Conservation (phyloP, 2,888 invertebrate species). For the Drosophila tripunctata region DNA sequence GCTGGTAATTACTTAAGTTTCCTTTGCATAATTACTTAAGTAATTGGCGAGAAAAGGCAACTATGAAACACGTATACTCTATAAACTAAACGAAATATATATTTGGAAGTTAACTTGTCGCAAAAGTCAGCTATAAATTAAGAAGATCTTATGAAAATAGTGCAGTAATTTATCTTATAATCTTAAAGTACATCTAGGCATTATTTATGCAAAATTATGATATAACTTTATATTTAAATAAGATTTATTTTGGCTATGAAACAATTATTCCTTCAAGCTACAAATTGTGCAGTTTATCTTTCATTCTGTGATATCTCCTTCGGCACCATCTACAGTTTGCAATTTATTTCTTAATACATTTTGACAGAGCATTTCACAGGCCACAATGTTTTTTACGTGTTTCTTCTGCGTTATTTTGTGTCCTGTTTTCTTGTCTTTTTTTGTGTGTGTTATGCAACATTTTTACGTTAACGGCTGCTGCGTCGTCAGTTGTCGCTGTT, state of each 20-base stretch:
- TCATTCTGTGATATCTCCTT: neutral
- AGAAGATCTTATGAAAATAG: too few species aligned
- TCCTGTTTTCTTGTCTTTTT: neutral
- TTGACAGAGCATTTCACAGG: constrained; percentile 10
- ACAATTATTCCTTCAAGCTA: too few species aligned
- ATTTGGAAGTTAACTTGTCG: too few species aligned
- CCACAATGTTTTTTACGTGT: neutral
- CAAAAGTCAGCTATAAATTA: too few species aligned
- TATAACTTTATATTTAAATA: too few species aligned
- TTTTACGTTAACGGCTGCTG: constrained; percentile 42
- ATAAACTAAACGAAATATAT: too few species aligned
- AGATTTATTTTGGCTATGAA: too few species aligned
- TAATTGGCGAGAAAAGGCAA: neutral
- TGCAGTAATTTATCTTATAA: too few species aligned
- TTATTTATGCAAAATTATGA: too few species aligned
- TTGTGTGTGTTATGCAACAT: constrained; percentile 40
- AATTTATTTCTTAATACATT: constrained; percentile 11
- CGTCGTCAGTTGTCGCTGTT: constrained; percentile 39
- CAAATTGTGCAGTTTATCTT: neutral
- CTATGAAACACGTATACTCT: neutral
- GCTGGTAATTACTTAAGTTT: neutral
- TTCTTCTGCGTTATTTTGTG: neutral
- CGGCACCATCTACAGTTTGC: neutral
- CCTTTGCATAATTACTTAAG: neutral
- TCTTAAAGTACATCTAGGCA: too few species aligned